Evolutionary conservation across 2,797 vertebrate genomes (phyloP).

Genomic region (Bradypodion pumilum): DNA sequence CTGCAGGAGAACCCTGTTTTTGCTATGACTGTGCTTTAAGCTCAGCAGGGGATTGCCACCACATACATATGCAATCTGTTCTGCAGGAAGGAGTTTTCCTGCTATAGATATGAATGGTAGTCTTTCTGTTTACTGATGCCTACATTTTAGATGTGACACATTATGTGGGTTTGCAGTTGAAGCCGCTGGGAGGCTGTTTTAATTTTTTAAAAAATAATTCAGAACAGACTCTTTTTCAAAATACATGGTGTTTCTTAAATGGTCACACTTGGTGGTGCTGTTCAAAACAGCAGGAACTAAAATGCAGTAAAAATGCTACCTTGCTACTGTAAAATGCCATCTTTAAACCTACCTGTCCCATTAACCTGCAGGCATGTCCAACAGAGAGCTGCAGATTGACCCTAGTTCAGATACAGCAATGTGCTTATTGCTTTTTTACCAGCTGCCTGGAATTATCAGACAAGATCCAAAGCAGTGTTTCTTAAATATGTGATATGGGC

Average conservation of each 20-base stretch:
- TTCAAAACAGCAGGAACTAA: conserved; percentile 12
- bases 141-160: conserved; percentile 27
- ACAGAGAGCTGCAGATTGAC: conserved; percentile 48
- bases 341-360: conserved; percentile 34
- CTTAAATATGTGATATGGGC: background rate
- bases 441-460: conserved; percentile 30
- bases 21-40: conserved; percentile 51
- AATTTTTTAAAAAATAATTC: conserved; percentile 14
- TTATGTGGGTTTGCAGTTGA: conserved; percentile 16
- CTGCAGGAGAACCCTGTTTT: conserved; percentile 24
- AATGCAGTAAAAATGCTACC: conserved; percentile 30
- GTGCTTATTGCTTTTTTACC: conserved; percentile 42
- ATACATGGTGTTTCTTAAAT: conserved; percentile 26
- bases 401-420: conserved; percentile 38
- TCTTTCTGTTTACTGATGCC: conserved; percentile 46
- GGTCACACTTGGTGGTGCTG: conserved; percentile 16
- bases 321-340: conserved; percentile 29
- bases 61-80: conserved; percentile 29
- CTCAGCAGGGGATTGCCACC: conserved; percentile 37
- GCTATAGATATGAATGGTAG: conserved; percentile 29
- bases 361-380: conserved; percentile 36
- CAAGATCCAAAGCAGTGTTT: background rate
- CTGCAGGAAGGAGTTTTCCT: conserved; percentile 44
- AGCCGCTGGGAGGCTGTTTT: conserved; percentile 39
- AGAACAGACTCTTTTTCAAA: conserved; percentile 44